Conservation (phyloP, 2,888 invertebrate species). For the Lepidochrysops patricia region DNA sequence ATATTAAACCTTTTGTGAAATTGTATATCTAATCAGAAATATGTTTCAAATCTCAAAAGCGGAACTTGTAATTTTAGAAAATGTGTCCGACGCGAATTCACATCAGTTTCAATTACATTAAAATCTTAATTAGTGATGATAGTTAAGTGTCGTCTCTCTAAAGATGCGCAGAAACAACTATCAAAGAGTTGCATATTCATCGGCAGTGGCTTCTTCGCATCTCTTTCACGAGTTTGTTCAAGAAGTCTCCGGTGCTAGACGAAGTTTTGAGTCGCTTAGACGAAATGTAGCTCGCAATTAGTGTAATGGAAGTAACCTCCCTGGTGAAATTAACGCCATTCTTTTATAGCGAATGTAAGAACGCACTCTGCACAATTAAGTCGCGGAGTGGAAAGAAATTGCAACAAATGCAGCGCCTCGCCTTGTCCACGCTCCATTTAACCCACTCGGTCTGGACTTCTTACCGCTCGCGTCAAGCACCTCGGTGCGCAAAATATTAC, state of each 20-base stretch:
- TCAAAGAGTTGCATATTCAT: constrained; percentile 48
- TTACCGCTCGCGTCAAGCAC: background rate
- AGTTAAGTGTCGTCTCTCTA: constrained; percentile 56
- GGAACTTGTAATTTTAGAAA: background rate
- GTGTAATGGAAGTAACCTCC: constrained; percentile 68
- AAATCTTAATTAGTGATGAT: constrained; percentile 72
- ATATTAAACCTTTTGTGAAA: constrained; percentile 44
- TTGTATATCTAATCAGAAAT: constrained; percentile 42
- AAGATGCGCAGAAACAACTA: constrained; percentile 22
- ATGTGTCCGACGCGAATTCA: background rate
- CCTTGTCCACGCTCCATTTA: constrained; percentile 61
- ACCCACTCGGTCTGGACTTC: constrained; percentile 43
- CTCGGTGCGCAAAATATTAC: background rate
- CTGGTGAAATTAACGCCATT: constrained; percentile 59
- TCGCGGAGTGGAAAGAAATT: constrained; percentile 59
- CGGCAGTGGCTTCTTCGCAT: constrained; percentile 55
- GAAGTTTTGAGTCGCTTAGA: constrained; percentile 65
- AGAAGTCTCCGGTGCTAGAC: constrained; percentile 49
- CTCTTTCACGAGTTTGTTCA: constrained; percentile 56
- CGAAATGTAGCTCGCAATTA: constrained; percentile 71
- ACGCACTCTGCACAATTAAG: constrained; percentile 61
- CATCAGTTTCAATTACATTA: constrained; percentile 62
- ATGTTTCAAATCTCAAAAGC: background rate
- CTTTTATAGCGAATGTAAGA: constrained; percentile 57
- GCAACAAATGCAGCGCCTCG: constrained; percentile 65